Evolutionary conservation across 2,888 invertebrate species (phyloP).

Genomic region (Hetaerina titia): DNA sequence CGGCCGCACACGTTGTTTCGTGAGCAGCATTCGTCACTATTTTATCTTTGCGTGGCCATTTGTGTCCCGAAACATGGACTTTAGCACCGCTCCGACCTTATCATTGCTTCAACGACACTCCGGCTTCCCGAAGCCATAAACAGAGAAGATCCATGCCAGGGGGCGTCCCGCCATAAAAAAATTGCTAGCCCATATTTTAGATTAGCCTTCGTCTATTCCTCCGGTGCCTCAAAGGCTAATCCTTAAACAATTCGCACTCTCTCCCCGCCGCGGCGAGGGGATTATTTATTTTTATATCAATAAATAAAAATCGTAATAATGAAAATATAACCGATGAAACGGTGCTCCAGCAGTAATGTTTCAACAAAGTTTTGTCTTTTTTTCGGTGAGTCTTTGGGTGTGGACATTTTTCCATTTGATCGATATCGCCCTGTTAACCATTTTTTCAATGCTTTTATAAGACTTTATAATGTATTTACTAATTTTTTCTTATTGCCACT

Average conservation of each 20-base stretch:
- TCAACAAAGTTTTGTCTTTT: too few species aligned
- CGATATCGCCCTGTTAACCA: too few species aligned
- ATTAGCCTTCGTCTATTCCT: neutral
- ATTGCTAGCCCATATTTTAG: neutral
- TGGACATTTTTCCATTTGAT: too few species aligned
- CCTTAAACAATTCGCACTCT: too few species aligned
- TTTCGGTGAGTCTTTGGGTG: too few species aligned
- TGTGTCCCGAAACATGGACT: neutral
- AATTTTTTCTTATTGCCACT: too few species aligned
- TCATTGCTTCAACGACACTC: neutral
- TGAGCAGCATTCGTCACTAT: conserved; percentile 14
- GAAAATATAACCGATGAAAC: too few species aligned
- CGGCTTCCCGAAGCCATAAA: neutral
- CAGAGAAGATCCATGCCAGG: neutral
- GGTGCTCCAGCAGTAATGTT: neutral
- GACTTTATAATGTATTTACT: too few species aligned
- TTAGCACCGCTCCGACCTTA: neutral
- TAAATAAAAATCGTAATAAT: too few species aligned
- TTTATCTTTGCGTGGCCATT: neutral
- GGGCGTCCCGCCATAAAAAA: neutral
- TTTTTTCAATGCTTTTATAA: too few species aligned
- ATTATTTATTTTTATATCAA: too few species aligned
- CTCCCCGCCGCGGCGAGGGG: too few species aligned
- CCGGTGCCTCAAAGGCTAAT: neutral
- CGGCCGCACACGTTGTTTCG: conserved; percentile 24